Evolutionary conservation across 2,888 invertebrate genomes (phyloP), one percentile per base, ranked within the genome.

Genomic region (Catocala sponsa): DNA sequence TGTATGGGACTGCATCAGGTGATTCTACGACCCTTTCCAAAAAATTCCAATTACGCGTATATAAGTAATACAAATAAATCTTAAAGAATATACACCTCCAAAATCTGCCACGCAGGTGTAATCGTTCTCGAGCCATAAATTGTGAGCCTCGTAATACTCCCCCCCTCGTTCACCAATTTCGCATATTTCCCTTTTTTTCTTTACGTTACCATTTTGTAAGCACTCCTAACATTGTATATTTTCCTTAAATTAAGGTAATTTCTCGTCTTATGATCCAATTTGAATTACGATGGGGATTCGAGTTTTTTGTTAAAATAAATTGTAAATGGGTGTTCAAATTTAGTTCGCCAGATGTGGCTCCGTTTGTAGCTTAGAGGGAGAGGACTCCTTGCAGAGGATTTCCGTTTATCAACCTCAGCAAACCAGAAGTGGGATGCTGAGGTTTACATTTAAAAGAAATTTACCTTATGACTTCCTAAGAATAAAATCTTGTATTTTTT

Each of bases 191-290:
- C 58, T 48, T 54, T 60, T 57, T 53, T 46, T 11, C 57, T 11
- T 43, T 15, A 49, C 55, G 66, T 63, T 57, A 68, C 67, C 74
- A 67, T 74, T 76, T 67, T 74, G 70, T 70, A 58, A 69, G 66
- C 56, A 68, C 63, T 65, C 68, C 50, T 63, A 68, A 74, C 72
- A 55, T 74, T 76, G 77, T 77, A 71, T 72, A 77, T 77, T 76
- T 79, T 79, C 70, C 65, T 65, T 68, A 69, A 78, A 78, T 79
- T 77, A 79, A 72, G 74, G 78, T 79, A 76, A 75, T 78, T 80
- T 78, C 72, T 74, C 77, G 73, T 78, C 70, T 69, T 71, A 72
- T 79, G 76, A 79, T 80, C 79, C 79, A 74, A 75, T 79, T 75
- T 79, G 75, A 80, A 77, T 77, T 75, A 79, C 68, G 77, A 66